A percentile compares a stretch with the other conserved stretches of the same genome.
These are phyloP conservation scores for Thera obeliscata DNA, from an alignment of 2,888 invertebrate genomes.

Conservation along the genomic window DNA sequence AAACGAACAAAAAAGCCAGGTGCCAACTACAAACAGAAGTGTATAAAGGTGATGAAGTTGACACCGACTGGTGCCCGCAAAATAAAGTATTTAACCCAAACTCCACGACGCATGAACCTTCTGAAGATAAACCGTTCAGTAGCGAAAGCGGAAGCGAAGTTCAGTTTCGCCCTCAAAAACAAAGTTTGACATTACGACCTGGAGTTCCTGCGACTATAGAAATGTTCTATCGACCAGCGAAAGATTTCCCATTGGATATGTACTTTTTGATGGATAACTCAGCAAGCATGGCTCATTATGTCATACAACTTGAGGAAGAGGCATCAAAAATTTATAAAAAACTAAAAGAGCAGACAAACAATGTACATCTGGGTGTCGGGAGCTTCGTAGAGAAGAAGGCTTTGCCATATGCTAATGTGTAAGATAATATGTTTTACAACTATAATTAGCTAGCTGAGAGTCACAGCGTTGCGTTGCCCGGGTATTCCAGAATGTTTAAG, in stretches of 20 bases:
- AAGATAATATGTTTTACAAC: no score
- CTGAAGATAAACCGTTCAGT: slow-evolving; percentile 38
- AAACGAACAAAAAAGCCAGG: slow-evolving; percentile 34
- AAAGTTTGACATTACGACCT: slow-evolving; percentile 77
- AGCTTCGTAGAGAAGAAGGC: slow-evolving; percentile 88
- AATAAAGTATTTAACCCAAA: slow-evolving; percentile 43
- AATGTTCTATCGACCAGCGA: slow-evolving; percentile 85
- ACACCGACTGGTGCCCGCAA: slow-evolving; percentile 52
- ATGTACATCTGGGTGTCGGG: slow-evolving; percentile 88
- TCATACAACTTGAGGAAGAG: slow-evolving; percentile 75
- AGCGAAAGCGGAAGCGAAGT: slow-evolving; percentile 35
- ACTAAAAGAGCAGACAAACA: slow-evolving; percentile 84
- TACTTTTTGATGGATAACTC: slow-evolving; percentile 93
- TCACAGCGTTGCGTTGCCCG: no score
- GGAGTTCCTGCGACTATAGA: slow-evolving; percentile 66
- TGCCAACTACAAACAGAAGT: slow-evolving; percentile 48
- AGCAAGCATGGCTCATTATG: slow-evolving; percentile 87
- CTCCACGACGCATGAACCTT: neutral
- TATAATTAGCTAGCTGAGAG: no score
- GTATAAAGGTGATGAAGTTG: slow-evolving; percentile 10
- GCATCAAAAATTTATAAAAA: slow-evolving; percentile 74
- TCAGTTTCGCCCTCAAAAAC: slow-evolving; percentile 84
- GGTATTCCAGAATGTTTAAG: neutral
- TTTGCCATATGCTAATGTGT: slow-evolving; percentile 81
- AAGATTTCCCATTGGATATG: slow-evolving; percentile 92